phyloP scores from a whole-genome alignment of 2,113 vertebrate species.

The Cottus gobio region DNA sequence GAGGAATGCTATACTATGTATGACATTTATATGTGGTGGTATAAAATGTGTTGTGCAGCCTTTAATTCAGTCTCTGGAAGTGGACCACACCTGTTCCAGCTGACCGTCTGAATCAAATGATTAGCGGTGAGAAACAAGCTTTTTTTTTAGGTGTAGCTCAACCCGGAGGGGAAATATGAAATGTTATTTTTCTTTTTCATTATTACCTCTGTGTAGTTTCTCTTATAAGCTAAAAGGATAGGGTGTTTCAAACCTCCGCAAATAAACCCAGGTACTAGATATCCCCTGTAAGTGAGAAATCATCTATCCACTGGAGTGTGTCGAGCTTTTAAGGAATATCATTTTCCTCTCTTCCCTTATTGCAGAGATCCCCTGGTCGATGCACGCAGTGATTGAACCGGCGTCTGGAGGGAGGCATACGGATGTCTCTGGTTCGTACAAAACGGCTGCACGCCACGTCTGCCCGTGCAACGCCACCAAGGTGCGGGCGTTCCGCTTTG shows the following conservation, averaged over 20 bases:
- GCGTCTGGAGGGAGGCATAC: constrained; percentile 21
- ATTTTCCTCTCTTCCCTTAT: not conserved
- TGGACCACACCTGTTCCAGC: not conserved
- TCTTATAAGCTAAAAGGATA: not conserved
- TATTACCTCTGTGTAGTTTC: not conserved
- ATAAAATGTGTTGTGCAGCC: too few relatives aligned
- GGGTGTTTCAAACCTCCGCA: not conserved
- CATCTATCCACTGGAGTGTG: not conserved
- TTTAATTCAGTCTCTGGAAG: too few relatives aligned
- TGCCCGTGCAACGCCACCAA: not conserved
- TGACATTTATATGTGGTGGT: not conserved
- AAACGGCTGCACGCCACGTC: not conserved
- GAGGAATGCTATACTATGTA: not conserved
- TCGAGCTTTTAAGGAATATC: not conserved
- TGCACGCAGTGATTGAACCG: constrained; percentile 5
- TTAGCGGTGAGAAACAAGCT: not conserved
- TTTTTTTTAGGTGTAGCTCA: too few relatives aligned
- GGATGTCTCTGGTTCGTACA: constrained; percentile 1
- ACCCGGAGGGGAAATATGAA: not conserved
- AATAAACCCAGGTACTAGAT: not conserved
- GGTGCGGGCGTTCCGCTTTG: too few relatives aligned
- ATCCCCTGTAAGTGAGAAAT: not conserved
- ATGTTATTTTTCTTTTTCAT: not conserved
- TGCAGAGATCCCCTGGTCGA: not conserved
- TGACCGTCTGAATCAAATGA: not conserved